Conservation (phyloP, 2,113 vertebrate genomes). For the Opisthocomus hoazin region DNA sequence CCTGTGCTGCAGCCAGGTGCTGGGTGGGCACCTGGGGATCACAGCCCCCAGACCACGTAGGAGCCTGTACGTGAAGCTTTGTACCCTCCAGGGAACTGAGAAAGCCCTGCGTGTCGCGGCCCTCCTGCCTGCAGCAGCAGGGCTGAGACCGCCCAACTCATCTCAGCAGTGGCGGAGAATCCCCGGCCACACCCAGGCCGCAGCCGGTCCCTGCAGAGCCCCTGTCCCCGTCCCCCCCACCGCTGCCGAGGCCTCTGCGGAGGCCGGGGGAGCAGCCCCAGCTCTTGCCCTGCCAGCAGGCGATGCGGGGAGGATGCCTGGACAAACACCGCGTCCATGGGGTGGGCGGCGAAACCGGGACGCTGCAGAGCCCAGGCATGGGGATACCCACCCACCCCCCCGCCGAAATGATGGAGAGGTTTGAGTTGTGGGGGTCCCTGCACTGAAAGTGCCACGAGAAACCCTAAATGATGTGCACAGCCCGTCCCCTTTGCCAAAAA, state of each 20-base stretch:
- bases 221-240: not conserved
- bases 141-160: not conserved
- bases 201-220: not conserved
- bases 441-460: not conserved
- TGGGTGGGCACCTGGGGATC: not conserved
- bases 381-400: not conserved
- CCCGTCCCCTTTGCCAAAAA: not conserved
- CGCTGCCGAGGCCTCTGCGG: not conserved
- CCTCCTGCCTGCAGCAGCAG: not conserved
- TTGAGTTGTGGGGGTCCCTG: not conserved
- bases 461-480: not conserved
- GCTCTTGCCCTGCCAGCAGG: not conserved
- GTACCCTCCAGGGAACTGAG: not conserved
- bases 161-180: not conserved
- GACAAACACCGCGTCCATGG: not conserved
- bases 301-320: rapidly evolving
- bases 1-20: not conserved
- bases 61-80: rapidly evolving
- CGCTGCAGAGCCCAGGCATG: not conserved
- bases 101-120: not conserved
- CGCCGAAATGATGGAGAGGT: rapidly evolving
- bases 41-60: rapidly evolving
- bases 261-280: not conserved
- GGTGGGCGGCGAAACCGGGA: not conserved
- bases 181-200: not conserved